These are phyloP conservation scores for Atlantisia rogersi DNA, from an alignment of 2,113 vertebrate species.

Conservation along the genomic window DNA sequence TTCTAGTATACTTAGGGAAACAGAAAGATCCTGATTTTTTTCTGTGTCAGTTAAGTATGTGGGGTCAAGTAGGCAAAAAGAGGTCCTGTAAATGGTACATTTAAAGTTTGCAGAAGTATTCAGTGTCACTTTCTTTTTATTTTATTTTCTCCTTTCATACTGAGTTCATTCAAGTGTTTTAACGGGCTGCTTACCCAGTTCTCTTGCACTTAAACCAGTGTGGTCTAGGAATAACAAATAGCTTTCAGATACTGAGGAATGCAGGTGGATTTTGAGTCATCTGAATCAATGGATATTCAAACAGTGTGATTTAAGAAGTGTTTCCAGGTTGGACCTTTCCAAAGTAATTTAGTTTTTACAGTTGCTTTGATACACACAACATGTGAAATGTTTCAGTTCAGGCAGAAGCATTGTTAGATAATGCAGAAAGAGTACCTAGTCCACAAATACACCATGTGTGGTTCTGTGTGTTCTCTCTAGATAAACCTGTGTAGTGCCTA, in stretches of 20 bases:
- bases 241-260: not conserved
- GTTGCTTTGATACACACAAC: not conserved
- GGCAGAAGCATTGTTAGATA: not conserved
- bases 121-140: not conserved
- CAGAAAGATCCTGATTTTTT: not conserved
- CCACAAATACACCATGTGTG: not conserved
- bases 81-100: not conserved
- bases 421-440: not conserved
- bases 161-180: not conserved
- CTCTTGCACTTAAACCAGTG: not conserved
- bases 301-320: not conserved
- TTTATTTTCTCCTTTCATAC: not conserved
- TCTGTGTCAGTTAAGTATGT: not conserved
- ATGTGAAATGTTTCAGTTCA: fast-evolving
- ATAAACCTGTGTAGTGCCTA: not conserved
- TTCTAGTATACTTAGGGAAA: not conserved
- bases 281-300: not conserved
- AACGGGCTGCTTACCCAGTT: not conserved
- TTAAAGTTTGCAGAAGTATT: not conserved
- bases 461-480: not conserved
- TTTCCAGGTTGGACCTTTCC: not conserved
- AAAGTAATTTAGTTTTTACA: not conserved
- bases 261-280: not conserved
- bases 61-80: not conserved
- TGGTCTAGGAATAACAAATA: not conserved